Base-by-base conservation (phyloP, 2,797 vertebrate species). In the Esox masquinongy region DNA sequence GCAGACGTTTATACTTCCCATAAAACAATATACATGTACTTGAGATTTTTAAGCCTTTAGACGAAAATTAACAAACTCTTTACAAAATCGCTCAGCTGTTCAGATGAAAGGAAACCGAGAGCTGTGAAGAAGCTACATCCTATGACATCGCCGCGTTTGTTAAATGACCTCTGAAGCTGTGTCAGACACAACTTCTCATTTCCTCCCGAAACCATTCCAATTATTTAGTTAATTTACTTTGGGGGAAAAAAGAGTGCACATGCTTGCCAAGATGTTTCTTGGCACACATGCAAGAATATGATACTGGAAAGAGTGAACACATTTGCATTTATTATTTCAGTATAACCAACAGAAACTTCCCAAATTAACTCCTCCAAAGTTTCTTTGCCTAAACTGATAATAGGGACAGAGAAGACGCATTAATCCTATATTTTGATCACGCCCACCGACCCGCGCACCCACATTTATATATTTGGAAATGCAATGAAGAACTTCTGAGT, bases 91-190 rank as follows among this genome's bases (percentile, higher is more conserved):
- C 82, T 88, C 81, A 86, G 87, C 85, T 85, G 86, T 77, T 83
- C 34, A 36, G 76, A 85, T 82, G 76, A 88, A 85, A 89, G 87
- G 84, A 92, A 91, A 84, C 82, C 1, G 0, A 86, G 75, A 5
- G 61, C 79, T 79, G 86, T 85, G 88, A 89, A 90, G 88, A 89
- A 80, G 87, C 71, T 79, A 82, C 88, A 89, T 90, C 91, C 89
- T 81, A 83, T 92, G 88, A 91, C 90, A 91, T 95, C 94, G 95
- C 61, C 50, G 87, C 83, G 83, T 90, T 88, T 24, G 1, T 78
- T 76, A 67, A 1, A 9, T 87, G 93, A 93, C 91, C 91, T 84
- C 79, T 53, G 78, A 81, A 84, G 90, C 86, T 86, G 77, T 56
- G 81, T 31, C 63, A 73, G 91, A 88, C 90, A 93, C 92, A 91